Conservation (phyloP, 2,888 invertebrate genomes). For the Sphaerophoria taeniata region DNA sequence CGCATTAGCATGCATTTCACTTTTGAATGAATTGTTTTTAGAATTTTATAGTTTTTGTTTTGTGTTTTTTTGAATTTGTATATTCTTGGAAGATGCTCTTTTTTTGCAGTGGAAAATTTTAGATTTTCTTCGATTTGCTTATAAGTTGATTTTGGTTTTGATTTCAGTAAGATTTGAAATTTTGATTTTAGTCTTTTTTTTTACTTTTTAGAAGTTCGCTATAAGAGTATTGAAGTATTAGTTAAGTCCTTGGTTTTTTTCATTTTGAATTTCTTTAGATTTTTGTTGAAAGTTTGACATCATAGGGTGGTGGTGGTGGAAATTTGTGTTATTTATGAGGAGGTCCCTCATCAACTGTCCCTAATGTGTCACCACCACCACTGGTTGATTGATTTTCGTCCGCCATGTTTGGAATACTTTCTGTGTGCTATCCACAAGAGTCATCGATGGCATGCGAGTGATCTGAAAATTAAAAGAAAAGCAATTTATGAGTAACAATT, state of each 20-base stretch:
- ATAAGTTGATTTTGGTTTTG: constrained; percentile 15
- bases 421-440: constrained; percentile 75
- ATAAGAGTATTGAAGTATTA: constrained; percentile 27
- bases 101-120: constrained; percentile 1
- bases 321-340: constrained; percentile 76
- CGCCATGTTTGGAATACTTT: constrained; percentile 85
- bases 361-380: constrained; percentile 77
- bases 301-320: constrained; percentile 72
- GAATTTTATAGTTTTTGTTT: constrained; percentile 12
- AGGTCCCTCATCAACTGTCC: constrained; percentile 82
- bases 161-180: constrained; percentile 11
- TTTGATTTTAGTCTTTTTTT: constrained; percentile 21
- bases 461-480: constrained; percentile 47
- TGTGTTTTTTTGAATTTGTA: constrained; percentile 5
- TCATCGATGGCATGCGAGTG: constrained; percentile 64
- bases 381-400: constrained; percentile 76
- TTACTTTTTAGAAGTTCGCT: constrained; percentile 20
- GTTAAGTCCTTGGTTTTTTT: constrained; percentile 39
- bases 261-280: constrained; percentile 16
- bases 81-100: constrained; percentile 4
- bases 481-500: background rate
- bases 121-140: constrained; percentile 4
- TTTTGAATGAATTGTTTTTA: constrained; percentile 56
- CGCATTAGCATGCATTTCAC: constrained; percentile 93
- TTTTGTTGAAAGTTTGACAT: constrained; percentile 37